Percentiles rank a stretch among this genome's conserved stretches.
Conservation (phyloP, 2,888 invertebrate species). For the Nomada goodeniana region DNA sequence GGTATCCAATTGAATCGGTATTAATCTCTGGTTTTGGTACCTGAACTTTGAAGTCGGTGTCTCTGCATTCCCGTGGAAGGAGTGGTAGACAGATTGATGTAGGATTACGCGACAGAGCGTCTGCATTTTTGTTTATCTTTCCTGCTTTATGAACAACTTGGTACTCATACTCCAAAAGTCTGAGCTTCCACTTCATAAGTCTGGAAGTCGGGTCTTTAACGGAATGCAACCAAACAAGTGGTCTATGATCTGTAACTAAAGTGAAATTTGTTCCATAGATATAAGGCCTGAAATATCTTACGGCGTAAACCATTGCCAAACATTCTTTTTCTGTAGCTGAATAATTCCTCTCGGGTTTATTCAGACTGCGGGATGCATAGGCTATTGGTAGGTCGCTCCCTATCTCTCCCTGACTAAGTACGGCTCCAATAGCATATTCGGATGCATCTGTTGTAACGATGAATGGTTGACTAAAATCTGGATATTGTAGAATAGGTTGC, state of each 20-base stretch:
- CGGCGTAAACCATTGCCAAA: constrained; percentile 2
- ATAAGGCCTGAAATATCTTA: neutral
- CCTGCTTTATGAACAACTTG: too few relatives aligned
- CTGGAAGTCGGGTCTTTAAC: neutral
- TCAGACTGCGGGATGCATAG: neutral
- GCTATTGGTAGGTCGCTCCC: neutral
- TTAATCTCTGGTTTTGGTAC: too few relatives aligned
- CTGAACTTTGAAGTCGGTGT: too few relatives aligned
- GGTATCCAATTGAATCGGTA: too few relatives aligned
- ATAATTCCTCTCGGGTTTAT: neutral
- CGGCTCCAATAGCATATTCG: neutral
- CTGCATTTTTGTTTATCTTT: too few relatives aligned
- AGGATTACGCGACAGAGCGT: too few relatives aligned
- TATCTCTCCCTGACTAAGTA: neutral
- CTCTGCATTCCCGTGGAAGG: neutral
- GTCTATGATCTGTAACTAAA: neutral
- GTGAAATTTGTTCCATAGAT: neutral
- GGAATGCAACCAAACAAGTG: neutral
- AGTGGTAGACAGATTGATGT: too few relatives aligned
- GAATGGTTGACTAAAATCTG: neutral
- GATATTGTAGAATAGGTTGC: constrained; percentile 5
- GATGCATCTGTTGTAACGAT: constrained; percentile 10
- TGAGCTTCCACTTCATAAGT: neutral
- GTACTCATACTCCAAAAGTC: neutral
- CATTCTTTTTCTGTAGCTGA: neutral